Conservation (phyloP, 2,888 invertebrate genomes). For the Flabesymbios commensalis region DNA sequence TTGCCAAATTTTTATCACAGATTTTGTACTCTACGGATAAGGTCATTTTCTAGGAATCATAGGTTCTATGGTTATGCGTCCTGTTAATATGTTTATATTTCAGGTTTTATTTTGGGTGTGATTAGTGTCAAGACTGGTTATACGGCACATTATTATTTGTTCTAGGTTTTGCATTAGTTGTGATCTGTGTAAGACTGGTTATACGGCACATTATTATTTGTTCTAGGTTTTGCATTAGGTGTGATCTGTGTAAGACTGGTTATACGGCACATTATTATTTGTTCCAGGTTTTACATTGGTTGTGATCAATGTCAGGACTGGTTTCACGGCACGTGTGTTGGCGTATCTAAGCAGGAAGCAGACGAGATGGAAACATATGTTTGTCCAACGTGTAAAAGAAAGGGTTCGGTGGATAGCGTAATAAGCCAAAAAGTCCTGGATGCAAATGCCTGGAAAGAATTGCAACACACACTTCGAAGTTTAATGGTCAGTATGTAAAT, state of each 20-base stretch:
- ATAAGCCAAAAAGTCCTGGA: background rate
- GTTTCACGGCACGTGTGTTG: constrained; percentile 98
- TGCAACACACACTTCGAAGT: constrained; percentile 11
- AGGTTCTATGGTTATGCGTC: no score
- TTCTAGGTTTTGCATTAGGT: background rate
- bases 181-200: no score
- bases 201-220: no score
- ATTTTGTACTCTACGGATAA: no score
- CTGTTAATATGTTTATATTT: no score
- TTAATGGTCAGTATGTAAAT: no score
- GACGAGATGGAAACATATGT: constrained; percentile 95
- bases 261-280: background rate
- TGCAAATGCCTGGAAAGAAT: constrained; percentile 15
- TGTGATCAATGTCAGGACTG: constrained; percentile 99
- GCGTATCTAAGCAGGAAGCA: constrained; percentile 64
- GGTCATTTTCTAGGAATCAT: no score
- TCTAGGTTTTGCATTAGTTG: no score
- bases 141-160: no score
- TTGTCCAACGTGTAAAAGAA: constrained; percentile 81
- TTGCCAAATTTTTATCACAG: no score
- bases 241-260: background rate
- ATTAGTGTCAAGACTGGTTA: no score
- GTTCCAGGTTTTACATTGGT: constrained; percentile 90
- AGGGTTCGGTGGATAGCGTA: background rate
- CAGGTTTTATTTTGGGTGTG: no score